Evolutionary conservation across 2,888 invertebrate species (phyloP), one percentile per base, ranked within the genome.

Genomic region (Isotomurus palustris): DNA sequence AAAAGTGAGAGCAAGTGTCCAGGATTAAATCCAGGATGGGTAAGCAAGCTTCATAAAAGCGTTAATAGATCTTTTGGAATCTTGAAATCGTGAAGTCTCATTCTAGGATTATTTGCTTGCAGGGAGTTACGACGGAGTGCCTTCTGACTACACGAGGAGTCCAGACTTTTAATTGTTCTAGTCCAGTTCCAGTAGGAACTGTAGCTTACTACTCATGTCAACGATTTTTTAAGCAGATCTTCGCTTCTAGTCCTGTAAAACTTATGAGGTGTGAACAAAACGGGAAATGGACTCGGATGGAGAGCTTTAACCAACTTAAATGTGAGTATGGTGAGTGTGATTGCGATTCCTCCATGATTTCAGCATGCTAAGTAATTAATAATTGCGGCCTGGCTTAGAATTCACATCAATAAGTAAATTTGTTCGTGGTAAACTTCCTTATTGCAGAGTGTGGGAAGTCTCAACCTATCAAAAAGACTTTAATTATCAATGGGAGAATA

Each of bases 311-410:
- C 22, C 40, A 60, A 21, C 54, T 56, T 43, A 60, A 56, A 51
- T 60, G 60, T 53, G 60, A 60, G 32, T 60, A 60, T 44, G 60
- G 60, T 60, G 56, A 49, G 41, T 41, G 32, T 10, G 32, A 32
- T 12, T 32, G 32, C 25, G 28, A 47, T 3, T 27, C 21, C 14
- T 45, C 8, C 8, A 45, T 21, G 35, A 10, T 32, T 49, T 12
- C 6, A 21, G 12, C 17, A 2, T 28, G 8, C 32, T 17, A 48
- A 14, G 36, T 50, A 24, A 50, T 2, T n/a, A n/a, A n/a, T n/a
- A n/a, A n/a, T n/a, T n/a, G n/a, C n/a, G n/a, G n/a, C n/a, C n/a
- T n/a, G n/a, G n/a, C n/a, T n/a, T n/a, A n/a, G n/a, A n/a, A n/a
- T n/a, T n/a, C n/a, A n/a, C n/a, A n/a, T n/a, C n/a, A n/a, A n/a